Conservation (phyloP, 1,140 invertebrate genomes). For the Hetaerina americana region DNA sequence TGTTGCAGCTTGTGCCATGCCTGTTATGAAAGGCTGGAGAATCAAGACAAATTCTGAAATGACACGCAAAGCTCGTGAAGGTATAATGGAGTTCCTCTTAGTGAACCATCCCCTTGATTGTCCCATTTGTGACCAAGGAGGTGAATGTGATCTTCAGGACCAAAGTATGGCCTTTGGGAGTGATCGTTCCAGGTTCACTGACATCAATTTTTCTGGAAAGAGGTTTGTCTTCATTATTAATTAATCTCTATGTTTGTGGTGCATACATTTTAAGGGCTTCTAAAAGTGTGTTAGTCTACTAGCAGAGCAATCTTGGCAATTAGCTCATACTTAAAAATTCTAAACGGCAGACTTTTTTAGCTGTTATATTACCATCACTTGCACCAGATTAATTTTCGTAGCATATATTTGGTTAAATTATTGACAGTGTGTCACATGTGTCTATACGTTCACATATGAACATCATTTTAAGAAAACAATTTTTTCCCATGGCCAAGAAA, state of each 20-base stretch:
- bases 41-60: slow-evolving; percentile 96
- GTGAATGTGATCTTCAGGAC: slow-evolving; percentile 98
- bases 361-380: too few relatives aligned
- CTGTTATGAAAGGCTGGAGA: slow-evolving; percentile 96
- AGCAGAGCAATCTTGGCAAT: too few relatives aligned
- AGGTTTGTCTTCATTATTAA: slow-evolving; percentile 35
- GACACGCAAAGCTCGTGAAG: slow-evolving; percentile 87
- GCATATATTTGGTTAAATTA: background rate
- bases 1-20: slow-evolving; percentile 99
- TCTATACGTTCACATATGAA: too few relatives aligned
- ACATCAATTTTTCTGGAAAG: slow-evolving; percentile 89
- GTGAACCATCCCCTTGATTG: slow-evolving; percentile 99
- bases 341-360: too few relatives aligned
- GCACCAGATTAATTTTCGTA: too few relatives aligned
- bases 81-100: slow-evolving; percentile 98
- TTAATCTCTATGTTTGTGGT: too few relatives aligned
- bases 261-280: too few relatives aligned
- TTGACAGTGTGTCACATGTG: background rate
- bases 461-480: too few relatives aligned
- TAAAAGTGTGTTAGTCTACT: too few relatives aligned
- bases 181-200: slow-evolving; percentile 86
- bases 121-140: slow-evolving; percentile 99
- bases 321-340: too few relatives aligned
- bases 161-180: slow-evolving; percentile 99
- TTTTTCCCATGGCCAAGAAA: too few relatives aligned